Evolutionary conservation across 1,140 invertebrate species (phyloP).

Genomic region (Ips typographus): DNA sequence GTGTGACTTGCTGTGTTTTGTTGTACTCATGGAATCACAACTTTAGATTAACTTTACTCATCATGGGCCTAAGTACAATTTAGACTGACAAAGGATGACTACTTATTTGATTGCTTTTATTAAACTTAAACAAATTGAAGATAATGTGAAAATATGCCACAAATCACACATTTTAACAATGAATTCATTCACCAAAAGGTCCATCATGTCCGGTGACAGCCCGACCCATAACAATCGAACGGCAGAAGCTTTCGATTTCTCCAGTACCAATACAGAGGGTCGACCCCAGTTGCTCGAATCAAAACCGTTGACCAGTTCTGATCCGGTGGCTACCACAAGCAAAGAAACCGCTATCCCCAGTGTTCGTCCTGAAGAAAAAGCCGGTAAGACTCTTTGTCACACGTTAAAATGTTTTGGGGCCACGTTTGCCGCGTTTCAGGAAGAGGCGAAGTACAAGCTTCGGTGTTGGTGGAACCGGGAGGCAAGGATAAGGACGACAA

Average conservation of each 20-base stretch:
- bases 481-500: conserved; percentile 28
- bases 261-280: background rate
- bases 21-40: too few species aligned
- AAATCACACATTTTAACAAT: too few species aligned
- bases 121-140: too few species aligned
- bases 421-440: background rate
- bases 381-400: background rate
- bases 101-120: too few species aligned
- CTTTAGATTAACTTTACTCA: too few species aligned
- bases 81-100: too few species aligned
- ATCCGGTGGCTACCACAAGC: conserved; percentile 39
- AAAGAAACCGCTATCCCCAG: conserved; percentile 33
- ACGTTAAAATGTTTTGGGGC: too few species aligned
- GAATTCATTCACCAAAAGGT: conserved; percentile 10
- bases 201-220: conserved; percentile 31
- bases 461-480: conserved; percentile 33
- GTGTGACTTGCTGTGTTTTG: too few species aligned
- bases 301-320: conserved; percentile 7
- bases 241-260: conserved; percentile 24
- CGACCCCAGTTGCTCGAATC: conserved; percentile 11
- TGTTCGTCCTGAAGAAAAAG: conserved; percentile 15
- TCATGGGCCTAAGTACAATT: too few species aligned
- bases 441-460: conserved; percentile 26
- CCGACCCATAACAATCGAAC: conserved; percentile 27
- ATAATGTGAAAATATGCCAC: too few species aligned